phyloP scores from a whole-genome alignment of 2,113 vertebrate genomes.

The Cranoglanis bouderius region DNA sequence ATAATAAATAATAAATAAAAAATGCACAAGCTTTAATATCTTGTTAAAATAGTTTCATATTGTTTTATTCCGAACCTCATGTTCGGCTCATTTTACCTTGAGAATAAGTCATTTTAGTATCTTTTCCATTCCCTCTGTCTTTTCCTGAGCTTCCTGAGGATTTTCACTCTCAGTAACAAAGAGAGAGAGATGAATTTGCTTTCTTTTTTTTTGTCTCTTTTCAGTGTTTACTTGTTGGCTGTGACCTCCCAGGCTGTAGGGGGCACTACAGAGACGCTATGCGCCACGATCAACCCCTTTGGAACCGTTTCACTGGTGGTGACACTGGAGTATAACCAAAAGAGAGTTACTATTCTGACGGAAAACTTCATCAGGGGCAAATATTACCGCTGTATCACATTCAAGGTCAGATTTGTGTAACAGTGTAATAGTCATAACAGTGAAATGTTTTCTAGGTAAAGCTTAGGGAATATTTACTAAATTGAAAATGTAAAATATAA shows the following conservation, averaged over 20 bases:
- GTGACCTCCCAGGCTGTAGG: conserved; percentile 65
- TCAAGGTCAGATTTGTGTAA: conserved; percentile 61
- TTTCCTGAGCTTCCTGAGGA: neutral
- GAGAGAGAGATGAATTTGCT: neutral
- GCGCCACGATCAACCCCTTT: conserved; percentile 60
- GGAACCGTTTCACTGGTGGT: conserved; percentile 46
- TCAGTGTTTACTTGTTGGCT: conserved; percentile 64
- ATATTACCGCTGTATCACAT: conserved; percentile 63
- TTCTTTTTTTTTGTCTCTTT: conserved; percentile 41
- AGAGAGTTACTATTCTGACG: conserved; percentile 47
- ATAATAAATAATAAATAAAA: too few species aligned
- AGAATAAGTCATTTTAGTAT: too few species aligned
- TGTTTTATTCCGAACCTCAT: too few species aligned
- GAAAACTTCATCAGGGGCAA: conserved; percentile 39
- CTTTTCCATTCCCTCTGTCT: too few species aligned
- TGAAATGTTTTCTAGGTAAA: too few species aligned
- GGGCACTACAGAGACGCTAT: conserved; percentile 68
- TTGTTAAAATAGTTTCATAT: too few species aligned
- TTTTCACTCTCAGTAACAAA: neutral
- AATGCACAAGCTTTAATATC: too few species aligned
- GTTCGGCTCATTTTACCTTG: too few species aligned
- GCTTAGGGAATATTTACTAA: too few species aligned
- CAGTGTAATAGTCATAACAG: neutral
- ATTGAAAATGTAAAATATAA: too few species aligned
- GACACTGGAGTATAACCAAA: conserved; percentile 24